Percentiles rank a stretch among this genome's conserved stretches.
Conservation (phyloP, 1,140 invertebrate species). For the Microplitis demolitor region DNA sequence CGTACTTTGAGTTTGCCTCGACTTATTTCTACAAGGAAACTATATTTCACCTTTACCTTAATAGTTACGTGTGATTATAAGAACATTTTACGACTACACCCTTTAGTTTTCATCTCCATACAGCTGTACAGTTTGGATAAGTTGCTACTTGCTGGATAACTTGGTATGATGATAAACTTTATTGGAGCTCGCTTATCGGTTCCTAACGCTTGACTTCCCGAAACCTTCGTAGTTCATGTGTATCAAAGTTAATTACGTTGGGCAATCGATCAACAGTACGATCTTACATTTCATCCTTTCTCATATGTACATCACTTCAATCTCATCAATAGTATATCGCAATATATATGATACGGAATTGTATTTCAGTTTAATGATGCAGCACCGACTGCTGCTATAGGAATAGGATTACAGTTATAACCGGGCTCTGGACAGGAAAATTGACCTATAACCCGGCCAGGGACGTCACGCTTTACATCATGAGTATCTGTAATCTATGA, state of each 20-base stretch:
- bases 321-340: neutral
- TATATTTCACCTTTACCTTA: neutral
- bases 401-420: too few relatives aligned
- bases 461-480: too few relatives aligned
- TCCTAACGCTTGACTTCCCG: conserved; percentile 31
- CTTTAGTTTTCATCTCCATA: too few relatives aligned
- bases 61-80: too few relatives aligned
- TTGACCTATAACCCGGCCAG: too few relatives aligned
- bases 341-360: neutral
- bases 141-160: conserved; percentile 14
- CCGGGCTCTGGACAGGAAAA: too few relatives aligned
- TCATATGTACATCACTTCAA: neutral
- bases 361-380: neutral
- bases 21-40: neutral
- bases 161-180: conserved; percentile 27
- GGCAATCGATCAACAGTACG: neutral
- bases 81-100: too few relatives aligned
- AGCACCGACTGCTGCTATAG: neutral
- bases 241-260: conserved; percentile 10
- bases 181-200: conserved; percentile 33
- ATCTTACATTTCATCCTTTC: neutral
- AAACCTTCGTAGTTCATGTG: conserved; percentile 13
- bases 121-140: conserved; percentile 11
- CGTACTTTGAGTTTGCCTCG: too few relatives aligned
- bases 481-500: too few relatives aligned